Percentiles rank a stretch among this genome's conserved stretches.
phyloP scores from a whole-genome alignment of 2,113 vertebrate species.

The Larimichthys polyactis region DNA sequence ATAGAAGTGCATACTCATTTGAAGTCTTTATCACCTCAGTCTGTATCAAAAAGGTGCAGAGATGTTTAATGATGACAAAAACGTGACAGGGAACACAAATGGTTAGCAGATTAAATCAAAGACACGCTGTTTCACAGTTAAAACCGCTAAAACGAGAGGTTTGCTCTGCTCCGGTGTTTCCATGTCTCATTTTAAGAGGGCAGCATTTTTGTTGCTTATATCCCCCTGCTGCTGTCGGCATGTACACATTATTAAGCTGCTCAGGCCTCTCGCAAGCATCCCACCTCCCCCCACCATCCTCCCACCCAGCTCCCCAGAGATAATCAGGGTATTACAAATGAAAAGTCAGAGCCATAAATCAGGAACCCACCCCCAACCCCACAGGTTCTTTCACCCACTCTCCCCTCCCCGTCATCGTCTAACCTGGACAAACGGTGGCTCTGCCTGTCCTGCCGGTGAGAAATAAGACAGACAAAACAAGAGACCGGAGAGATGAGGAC shows the following conservation, averaged over 20 bases:
- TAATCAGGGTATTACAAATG: slow-evolving; percentile 81
- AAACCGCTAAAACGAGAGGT: slow-evolving; percentile 60
- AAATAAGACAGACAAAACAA: slow-evolving; percentile 11
- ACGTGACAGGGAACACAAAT: slow-evolving; percentile 40
- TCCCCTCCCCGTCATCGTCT: slow-evolving; percentile 11
- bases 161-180: slow-evolving; percentile 53
- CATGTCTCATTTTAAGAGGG: slow-evolving; percentile 69
- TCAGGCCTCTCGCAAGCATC: slow-evolving; percentile 57
- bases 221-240: slow-evolving; percentile 62
- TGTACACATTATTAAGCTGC: slow-evolving; percentile 79
- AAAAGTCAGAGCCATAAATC: slow-evolving; percentile 83
- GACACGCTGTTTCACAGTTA: slow-evolving; percentile 34
- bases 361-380: slow-evolving; percentile 24
- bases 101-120: slow-evolving; percentile 50
- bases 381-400: slow-evolving; percentile 47
- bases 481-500: slow-evolving; percentile 35
- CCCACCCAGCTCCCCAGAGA: slow-evolving; percentile 70
- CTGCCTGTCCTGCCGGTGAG: background rate
- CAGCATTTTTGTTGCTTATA: slow-evolving; percentile 65
- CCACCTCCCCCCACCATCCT: slow-evolving; percentile 32
- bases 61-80: slow-evolving; percentile 43
- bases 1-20: slow-evolving; percentile 38
- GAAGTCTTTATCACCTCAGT: slow-evolving; percentile 45
- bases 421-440: slow-evolving; percentile 37
- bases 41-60: slow-evolving; percentile 36